These are phyloP conservation scores for Alouatta caraya DNA, from an alignment of 2,797 vertebrate genomes.

Conservation along the genomic window DNA sequence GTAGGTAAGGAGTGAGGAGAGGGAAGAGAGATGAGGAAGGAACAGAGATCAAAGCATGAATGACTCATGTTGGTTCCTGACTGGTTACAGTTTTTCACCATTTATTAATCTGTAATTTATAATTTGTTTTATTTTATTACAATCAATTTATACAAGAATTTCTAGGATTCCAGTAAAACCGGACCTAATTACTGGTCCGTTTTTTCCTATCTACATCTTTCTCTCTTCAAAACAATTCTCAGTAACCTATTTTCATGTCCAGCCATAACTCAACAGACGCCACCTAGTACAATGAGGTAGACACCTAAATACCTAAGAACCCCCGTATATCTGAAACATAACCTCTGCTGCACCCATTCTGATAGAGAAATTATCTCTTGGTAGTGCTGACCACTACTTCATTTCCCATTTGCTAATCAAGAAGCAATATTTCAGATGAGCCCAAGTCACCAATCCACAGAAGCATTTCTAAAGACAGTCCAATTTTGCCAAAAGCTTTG, in stretches of 20 bases:
- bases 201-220: not conserved
- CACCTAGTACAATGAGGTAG: not conserved
- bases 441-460: not conserved
- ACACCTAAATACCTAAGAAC: not conserved
- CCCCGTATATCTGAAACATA: not conserved
- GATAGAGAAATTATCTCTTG: not conserved
- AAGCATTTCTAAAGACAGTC: not conserved
- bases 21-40: not conserved
- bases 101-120: not conserved
- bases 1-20: rapidly evolving
- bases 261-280: not conserved
- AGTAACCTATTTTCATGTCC: not conserved
- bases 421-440: not conserved
- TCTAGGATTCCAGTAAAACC: slow-evolving; percentile 4
- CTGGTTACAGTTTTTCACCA: not conserved
- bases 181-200: not conserved
- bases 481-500: not conserved
- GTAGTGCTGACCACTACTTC: not conserved
- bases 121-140: slow-evolving; percentile 13
- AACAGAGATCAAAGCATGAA: not conserved
- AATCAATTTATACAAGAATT: not conserved
- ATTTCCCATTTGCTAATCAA: not conserved
- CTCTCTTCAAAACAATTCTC: not conserved
- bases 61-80: not conserved
- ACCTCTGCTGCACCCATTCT: not conserved